Base-by-base conservation (phyloP, 2,797 vertebrate species). In the Hozukius guyotensis region DNA sequence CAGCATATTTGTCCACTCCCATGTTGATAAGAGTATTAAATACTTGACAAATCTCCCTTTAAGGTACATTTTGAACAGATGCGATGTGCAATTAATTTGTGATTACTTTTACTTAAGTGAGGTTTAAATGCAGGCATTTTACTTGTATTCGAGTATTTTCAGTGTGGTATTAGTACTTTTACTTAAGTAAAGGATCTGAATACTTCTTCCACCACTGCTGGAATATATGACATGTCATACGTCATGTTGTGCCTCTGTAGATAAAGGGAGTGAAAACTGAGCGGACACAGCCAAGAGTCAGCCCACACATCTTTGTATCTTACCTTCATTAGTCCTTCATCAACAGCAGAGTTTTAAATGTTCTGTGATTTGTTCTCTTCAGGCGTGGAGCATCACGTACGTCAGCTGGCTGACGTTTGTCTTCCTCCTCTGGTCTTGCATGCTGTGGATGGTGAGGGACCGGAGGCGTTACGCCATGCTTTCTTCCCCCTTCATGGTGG, bases 361-460 rank as follows among this genome's bases (percentile, higher is more conserved):
- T 6, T 14, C 10, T 77, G 27, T 59, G 20, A n/a, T 59, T 11
- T 34, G 34, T 29, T 27, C 14, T 52, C 71, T n/a, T 32, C 86
- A 99, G 98, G 97, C 96, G 0, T 99, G 98, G 98, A 99, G 98
- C 92, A 99, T 99, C 94, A 99, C 98, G 0, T 99, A 99, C 38
- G 97, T 99, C 90, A 99, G 97, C 93, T 99, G 98, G 98, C 86
- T 98, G 87, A 99, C 98, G 3, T 99, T 99, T 42, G 97, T 99
- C 56, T 95, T 99, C 71, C 91, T 99, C 78, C 97, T 99, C 65
- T 99, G 98, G 98, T 99, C 98, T 0, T 99, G 98, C 61, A 93
- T 94, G 1, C 88, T 99, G 67, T 98, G 99, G 98, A 99, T 99
- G 98, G 96, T 99, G 86, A 95, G 97, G 31, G 96, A 99, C 92